Evolutionary conservation across 2,797 vertebrate species (phyloP).

Genomic region (Sebastes jordani): DNA sequence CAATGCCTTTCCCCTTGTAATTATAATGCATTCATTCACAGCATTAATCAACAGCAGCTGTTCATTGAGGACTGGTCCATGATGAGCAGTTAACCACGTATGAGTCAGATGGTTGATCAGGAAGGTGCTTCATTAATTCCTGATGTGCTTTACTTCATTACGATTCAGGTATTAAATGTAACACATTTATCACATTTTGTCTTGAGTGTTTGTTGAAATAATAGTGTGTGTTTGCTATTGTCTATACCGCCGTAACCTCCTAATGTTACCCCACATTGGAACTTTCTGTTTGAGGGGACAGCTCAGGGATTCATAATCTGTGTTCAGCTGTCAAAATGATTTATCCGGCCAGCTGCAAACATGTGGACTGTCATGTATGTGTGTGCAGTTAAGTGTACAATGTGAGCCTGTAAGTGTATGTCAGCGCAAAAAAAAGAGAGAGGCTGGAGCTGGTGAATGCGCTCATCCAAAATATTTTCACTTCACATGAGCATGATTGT

Average conservation of each 20-base stretch:
- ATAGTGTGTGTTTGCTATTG: slow-evolving; percentile 4
- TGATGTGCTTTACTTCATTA: background rate
- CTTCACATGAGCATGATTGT: slow-evolving; percentile 62
- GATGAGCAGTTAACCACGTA: slow-evolving; percentile 1
- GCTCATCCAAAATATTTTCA: slow-evolving; percentile 65
- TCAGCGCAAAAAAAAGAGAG: background rate
- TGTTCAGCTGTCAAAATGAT: slow-evolving; percentile 69
- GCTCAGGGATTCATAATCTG: slow-evolving; percentile 58
- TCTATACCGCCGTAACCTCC: slow-evolving; percentile 16
- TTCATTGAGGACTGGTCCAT: background rate
- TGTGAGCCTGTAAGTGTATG: slow-evolving; percentile 17
- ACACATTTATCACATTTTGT: slow-evolving; percentile 3
- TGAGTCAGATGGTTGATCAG: background rate
- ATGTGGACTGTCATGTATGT: slow-evolving; percentile 27
- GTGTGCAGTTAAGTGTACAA: background rate
- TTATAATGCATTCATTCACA: background rate
- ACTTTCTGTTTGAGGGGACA: slow-evolving; percentile 45
- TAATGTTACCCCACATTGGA: slow-evolving; percentile 31
- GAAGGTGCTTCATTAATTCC: background rate
- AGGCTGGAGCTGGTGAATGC: slow-evolving; percentile 16
- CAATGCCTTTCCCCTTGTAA: background rate
- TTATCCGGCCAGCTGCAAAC: slow-evolving; percentile 61
- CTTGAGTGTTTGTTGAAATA: slow-evolving; percentile 8
- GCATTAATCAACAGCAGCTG: background rate
- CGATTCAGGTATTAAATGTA: background rate